Evolutionary conservation across 2,888 invertebrate species (phyloP).

Genomic region (Linhomoeus sp.): DNA sequence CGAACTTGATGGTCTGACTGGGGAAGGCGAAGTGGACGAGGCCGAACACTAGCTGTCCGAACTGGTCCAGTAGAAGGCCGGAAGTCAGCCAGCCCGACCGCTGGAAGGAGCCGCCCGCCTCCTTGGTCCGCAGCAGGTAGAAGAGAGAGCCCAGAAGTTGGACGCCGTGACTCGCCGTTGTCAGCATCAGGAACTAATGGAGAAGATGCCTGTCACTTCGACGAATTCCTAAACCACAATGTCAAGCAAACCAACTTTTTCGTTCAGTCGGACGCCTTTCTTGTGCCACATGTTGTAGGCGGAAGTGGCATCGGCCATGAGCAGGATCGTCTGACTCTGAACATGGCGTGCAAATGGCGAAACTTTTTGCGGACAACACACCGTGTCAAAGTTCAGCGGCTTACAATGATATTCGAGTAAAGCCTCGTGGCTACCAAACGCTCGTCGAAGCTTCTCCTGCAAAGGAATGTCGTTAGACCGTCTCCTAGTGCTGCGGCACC

Average conservation of each 20-base stretch:
- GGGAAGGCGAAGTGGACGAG: slow-evolving; percentile 6
- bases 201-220: not conserved
- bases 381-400: not conserved
- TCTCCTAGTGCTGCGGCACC: too few species aligned
- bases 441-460: too few species aligned
- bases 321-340: not conserved
- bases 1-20: slow-evolving; percentile 2
- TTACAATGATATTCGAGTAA: too few species aligned
- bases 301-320: not conserved
- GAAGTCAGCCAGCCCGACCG: too few species aligned
- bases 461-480: too few species aligned
- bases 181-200: slow-evolving; percentile 4
- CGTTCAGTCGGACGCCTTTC: not conserved
- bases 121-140: slow-evolving; percentile 1
- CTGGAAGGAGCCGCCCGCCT: not conserved
- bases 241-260: slow-evolving; percentile 1
- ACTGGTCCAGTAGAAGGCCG: too few species aligned
- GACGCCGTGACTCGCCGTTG: not conserved
- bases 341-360: too few species aligned
- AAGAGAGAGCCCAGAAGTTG: slow-evolving; percentile 1
- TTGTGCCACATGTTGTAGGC: not conserved
- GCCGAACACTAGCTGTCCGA: not conserved
- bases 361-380: too few species aligned
- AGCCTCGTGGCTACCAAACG: too few species aligned
- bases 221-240: too few species aligned